phyloP scores from a whole-genome alignment of 1,140 invertebrate species.

The Macrobrachium nipponense region DNA sequence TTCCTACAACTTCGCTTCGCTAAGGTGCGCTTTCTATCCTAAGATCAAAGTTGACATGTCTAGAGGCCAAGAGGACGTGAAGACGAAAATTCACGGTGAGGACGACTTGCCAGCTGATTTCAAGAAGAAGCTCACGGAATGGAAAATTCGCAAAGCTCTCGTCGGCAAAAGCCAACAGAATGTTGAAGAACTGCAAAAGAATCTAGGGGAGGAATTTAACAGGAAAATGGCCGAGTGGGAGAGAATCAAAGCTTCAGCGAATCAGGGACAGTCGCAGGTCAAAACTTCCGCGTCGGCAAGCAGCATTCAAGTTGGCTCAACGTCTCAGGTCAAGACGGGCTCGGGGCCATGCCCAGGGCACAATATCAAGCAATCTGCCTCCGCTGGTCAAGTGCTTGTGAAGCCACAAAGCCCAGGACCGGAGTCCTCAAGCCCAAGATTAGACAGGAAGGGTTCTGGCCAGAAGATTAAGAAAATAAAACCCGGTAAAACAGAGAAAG shows the following conservation, averaged over 20 bases:
- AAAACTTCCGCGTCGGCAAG: slow-evolving; percentile 44
- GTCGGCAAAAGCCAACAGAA: slow-evolving; percentile 64
- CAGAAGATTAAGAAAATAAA: slow-evolving; percentile 63
- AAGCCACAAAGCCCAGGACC: slow-evolving; percentile 17
- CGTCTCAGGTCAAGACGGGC: slow-evolving; percentile 4
- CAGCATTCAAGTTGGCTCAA: slow-evolving; percentile 28
- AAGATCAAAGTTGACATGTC: slow-evolving; percentile 26
- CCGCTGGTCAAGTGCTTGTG: slow-evolving; percentile 29
- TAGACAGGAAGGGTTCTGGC: slow-evolving; percentile 65
- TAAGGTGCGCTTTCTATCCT: too few species aligned
- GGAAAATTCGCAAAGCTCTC: slow-evolving; percentile 64
- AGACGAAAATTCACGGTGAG: slow-evolving; percentile 62
- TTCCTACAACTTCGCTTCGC: too few species aligned
- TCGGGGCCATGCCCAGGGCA: too few species aligned
- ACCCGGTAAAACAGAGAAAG: slow-evolving; percentile 52
- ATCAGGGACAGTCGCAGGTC: slow-evolving; percentile 55
- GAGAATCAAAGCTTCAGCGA: slow-evolving; percentile 57
- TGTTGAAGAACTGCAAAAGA: slow-evolving; percentile 69
- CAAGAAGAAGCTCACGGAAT: slow-evolving; percentile 63
- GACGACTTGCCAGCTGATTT: slow-evolving; percentile 64
- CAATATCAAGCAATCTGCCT: slow-evolving; percentile 32
- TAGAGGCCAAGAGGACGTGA: slow-evolving; percentile 56
- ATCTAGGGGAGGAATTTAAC: slow-evolving; percentile 71
- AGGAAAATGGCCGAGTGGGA: slow-evolving; percentile 72
- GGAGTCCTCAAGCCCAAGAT: slow-evolving; percentile 52